Percentiles rank a stretch among this genome's conserved stretches.
phyloP scores from a whole-genome alignment of 2,888 invertebrate genomes.

The Phymatocera aterrima region DNA sequence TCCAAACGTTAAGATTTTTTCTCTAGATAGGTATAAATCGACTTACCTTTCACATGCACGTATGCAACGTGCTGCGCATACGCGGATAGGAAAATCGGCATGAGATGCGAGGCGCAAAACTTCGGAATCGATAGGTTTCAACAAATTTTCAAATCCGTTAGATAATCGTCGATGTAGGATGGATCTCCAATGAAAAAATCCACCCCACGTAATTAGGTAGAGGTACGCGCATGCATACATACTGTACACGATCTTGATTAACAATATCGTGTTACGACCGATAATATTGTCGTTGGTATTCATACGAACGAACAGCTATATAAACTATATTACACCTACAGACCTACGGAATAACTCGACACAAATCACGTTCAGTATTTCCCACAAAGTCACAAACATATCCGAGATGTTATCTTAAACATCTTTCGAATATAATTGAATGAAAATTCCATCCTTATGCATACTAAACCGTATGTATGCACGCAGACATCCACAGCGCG shows the following conservation, averaged over 20 bases:
- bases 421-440: constrained; percentile 22
- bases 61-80: not conserved
- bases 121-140: not conserved
- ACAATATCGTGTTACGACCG: not conserved
- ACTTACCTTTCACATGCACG: not conserved
- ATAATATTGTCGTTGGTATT: not conserved
- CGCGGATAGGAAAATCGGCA: not conserved
- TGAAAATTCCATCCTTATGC: constrained; percentile 26
- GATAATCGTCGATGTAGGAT: not conserved
- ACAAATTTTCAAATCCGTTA: not conserved
- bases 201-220: not conserved
- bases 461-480: not conserved
- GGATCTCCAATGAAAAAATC: not conserved
- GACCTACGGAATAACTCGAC: not conserved
- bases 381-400: not conserved
- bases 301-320: too few species aligned
- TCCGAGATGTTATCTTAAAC: constrained; percentile 14
- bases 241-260: too few species aligned
- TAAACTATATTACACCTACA: too few species aligned
- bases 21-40: not conserved
- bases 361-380: constrained; percentile 20
- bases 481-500: not conserved
- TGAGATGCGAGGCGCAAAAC: not conserved
- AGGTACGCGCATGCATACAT: too few species aligned
- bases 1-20: not conserved